Percentiles rank a stretch among this genome's conserved stretches.
Conservation (phyloP, 2,797 vertebrate species). For the Sus cebifrons region DNA sequence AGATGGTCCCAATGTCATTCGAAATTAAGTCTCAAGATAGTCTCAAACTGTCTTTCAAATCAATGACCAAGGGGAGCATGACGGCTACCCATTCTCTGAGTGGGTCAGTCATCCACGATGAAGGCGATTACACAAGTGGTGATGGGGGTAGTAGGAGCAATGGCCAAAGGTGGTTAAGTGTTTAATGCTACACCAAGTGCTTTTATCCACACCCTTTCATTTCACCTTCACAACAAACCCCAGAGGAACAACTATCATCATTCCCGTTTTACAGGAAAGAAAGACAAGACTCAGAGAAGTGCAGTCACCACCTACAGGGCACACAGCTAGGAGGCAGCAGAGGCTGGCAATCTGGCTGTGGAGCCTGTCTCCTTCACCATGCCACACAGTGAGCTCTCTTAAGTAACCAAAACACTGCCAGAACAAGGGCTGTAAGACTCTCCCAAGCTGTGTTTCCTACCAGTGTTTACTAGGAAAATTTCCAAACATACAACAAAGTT, state of each 20-base stretch:
- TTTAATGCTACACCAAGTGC: neutral
- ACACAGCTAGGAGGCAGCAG: neutral
- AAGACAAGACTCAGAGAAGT: neutral
- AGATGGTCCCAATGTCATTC: neutral
- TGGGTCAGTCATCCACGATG: neutral
- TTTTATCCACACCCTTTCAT: neutral
- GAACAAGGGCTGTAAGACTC: neutral
- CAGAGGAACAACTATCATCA: neutral
- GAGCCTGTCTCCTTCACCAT: neutral
- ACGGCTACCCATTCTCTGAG: neutral
- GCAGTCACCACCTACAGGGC: neutral
- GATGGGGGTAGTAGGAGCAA: neutral
- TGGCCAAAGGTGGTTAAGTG: neutral
- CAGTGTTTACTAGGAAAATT: neutral
- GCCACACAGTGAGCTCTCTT: neutral
- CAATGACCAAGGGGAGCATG: neutral
- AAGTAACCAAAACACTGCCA: neutral
- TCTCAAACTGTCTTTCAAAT: neutral
- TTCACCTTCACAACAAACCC: neutral
- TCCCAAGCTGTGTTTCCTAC: neutral
- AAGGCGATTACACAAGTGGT: neutral
- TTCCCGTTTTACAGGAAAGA: neutral
- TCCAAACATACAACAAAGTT: neutral
- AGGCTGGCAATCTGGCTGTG: neutral
- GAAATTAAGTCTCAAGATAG: neutral